Evolutionary conservation across 2,888 invertebrate species (phyloP).

Genomic region (Micoletzkya japonica): DNA sequence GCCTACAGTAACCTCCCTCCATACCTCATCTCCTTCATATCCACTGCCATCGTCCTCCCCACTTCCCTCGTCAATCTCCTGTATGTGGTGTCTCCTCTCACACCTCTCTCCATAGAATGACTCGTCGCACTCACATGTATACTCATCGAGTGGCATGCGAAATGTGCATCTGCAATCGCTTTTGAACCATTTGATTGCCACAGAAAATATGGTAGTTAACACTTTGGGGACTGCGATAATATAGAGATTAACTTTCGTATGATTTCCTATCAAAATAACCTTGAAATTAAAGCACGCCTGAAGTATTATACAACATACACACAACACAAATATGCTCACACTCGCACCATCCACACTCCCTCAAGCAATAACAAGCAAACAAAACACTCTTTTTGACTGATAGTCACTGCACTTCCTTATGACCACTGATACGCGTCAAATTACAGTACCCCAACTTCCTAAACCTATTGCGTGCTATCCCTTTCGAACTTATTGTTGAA

Average conservation of each 20-base stretch:
- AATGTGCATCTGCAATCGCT: slow-evolving; percentile 27
- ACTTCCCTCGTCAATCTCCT: not conserved
- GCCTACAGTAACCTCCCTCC: not conserved
- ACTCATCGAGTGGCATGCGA: slow-evolving; percentile 15
- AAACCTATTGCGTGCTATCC: too few species aligned
- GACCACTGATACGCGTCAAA: too few species aligned
- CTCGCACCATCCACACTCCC: too few species aligned
- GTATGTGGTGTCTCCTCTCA: slow-evolving; percentile 16
- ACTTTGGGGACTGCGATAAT: not conserved
- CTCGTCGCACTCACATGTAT: slow-evolving; percentile 17
- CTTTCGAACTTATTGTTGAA: too few species aligned
- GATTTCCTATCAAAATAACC: not conserved
- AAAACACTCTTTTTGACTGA: too few species aligned
- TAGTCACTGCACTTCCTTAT: too few species aligned
- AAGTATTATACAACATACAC: too few species aligned
- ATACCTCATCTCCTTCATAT: not conserved
- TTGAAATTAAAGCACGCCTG: too few species aligned
- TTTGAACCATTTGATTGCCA: not conserved
- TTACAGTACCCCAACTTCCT: too few species aligned
- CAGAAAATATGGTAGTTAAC: not conserved
- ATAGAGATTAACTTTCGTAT: not conserved
- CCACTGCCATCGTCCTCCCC: not conserved
- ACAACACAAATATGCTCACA: too few species aligned
- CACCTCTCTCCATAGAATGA: slow-evolving; percentile 17
- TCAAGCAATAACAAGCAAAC: too few species aligned